Percentiles rank a stretch among this genome's conserved stretches.
Evolutionary conservation across 2,113 vertebrate genomes (phyloP).

Genomic region (Otus sunia): DNA sequence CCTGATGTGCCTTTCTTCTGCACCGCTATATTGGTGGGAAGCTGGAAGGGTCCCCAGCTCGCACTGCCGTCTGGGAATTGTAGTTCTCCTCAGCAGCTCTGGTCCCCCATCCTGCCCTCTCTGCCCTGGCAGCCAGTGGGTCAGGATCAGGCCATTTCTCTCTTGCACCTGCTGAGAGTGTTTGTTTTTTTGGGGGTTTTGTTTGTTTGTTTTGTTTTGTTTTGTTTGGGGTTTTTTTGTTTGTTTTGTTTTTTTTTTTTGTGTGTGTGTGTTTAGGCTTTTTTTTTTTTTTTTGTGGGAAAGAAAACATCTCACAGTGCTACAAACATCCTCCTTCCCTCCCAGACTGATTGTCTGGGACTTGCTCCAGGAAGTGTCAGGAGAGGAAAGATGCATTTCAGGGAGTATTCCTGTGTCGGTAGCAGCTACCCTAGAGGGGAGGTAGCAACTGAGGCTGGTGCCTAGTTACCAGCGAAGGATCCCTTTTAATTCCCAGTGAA

Average conservation of each 20-base stretch:
- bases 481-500: neutral
- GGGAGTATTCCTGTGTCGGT: neutral
- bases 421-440: neutral
- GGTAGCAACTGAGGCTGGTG: rapidly evolving
- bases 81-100: neutral
- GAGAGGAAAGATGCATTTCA: neutral
- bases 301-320: neutral
- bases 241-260: too few species aligned
- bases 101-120: neutral
- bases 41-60: neutral
- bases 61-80: slow-evolving; percentile 39
- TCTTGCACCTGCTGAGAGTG: neutral
- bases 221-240: too few species aligned
- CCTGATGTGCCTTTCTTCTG: neutral
- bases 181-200: neutral
- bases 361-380: neutral
- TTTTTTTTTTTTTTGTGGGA: neutral
- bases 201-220: too few species aligned
- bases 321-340: neutral
- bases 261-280: too few species aligned
- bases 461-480: neutral
- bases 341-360: neutral
- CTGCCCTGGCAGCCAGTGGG: neutral
- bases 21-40: neutral
- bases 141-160: neutral